Evolutionary conservation across 2,797 vertebrate genomes (phyloP).

Genomic region (Leptodactylus fallax): DNA sequence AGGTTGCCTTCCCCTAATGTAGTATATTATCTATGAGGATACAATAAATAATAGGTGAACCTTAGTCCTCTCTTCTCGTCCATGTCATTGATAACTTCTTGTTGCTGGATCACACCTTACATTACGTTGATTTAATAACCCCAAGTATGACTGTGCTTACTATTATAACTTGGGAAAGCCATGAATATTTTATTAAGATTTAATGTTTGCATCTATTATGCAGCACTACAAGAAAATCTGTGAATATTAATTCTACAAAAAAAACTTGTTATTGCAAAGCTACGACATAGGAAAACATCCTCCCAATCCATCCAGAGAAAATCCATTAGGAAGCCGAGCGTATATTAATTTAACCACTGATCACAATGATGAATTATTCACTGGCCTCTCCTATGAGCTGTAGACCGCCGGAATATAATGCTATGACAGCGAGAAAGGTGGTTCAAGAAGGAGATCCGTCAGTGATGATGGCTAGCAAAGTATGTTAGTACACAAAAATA

Average conservation of each 20-base stretch:
- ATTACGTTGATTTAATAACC: constrained; percentile 1
- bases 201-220: constrained; percentile 34
- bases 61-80: not conserved
- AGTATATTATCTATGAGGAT: no score
- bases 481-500: not conserved
- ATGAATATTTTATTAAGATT: constrained; percentile 23
- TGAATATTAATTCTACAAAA: not conserved
- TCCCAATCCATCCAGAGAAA: constrained; percentile 19
- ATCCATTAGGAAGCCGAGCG: not conserved
- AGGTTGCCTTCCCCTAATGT: no score
- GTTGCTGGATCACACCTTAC: not conserved
- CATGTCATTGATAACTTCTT: not conserved
- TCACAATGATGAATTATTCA: constrained; percentile 16
- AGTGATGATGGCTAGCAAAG: not conserved
- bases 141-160: not conserved
- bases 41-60: no score
- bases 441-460: not conserved
- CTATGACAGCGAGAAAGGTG: not conserved
- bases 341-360: constrained; percentile 9
- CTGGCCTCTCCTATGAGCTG: not conserved
- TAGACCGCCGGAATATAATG: not conserved
- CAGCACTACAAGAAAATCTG: constrained; percentile 34
- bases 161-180: not conserved
- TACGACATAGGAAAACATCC: not conserved
- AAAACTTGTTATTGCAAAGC: constrained; percentile 8